A percentile compares a stretch with the other conserved stretches of the same genome.
Conservation (phyloP, 2,888 invertebrate species). For the Melanotus villosus region DNA sequence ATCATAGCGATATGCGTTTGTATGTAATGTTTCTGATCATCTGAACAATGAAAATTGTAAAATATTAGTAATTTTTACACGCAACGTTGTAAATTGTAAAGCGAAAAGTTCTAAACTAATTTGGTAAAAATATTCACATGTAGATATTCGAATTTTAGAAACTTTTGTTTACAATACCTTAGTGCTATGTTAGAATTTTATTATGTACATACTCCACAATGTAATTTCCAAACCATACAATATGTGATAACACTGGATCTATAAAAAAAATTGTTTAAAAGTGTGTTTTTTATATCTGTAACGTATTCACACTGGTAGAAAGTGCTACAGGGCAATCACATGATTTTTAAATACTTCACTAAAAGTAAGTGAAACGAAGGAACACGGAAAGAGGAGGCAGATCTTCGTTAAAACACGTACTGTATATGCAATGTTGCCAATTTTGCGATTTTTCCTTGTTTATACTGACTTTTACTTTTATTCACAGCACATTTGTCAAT, state of each 20-base stretch:
- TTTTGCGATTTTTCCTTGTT: no score
- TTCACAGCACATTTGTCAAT: no score
- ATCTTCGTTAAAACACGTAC: no score
- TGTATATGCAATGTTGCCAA: no score
- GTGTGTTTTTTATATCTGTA: no score
- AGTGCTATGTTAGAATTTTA: slow-evolving; percentile 45
- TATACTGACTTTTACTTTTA: no score
- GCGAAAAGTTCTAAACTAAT: slow-evolving; percentile 48
- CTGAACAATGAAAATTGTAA: slow-evolving; percentile 35
- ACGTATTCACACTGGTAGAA: no score
- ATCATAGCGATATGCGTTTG: slow-evolving; percentile 25
- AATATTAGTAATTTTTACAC: slow-evolving; percentile 46
- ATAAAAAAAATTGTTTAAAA: slow-evolving; percentile 53
- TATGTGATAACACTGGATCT: slow-evolving; percentile 55
- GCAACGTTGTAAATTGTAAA: slow-evolving; percentile 47
- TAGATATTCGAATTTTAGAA: slow-evolving; percentile 39
- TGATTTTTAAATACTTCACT: no score
- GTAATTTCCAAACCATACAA: slow-evolving; percentile 54
- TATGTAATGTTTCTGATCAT: slow-evolving; percentile 35
- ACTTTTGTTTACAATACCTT: slow-evolving; percentile 31
- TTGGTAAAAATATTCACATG: slow-evolving; percentile 45
- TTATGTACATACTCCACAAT: slow-evolving; percentile 53
- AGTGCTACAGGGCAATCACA: no score
- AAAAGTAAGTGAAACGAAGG: no score
- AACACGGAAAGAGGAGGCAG: no score